Conservation (phyloP, 1,140 invertebrate genomes). For the Thaumetopoea pityocampa region DNA sequence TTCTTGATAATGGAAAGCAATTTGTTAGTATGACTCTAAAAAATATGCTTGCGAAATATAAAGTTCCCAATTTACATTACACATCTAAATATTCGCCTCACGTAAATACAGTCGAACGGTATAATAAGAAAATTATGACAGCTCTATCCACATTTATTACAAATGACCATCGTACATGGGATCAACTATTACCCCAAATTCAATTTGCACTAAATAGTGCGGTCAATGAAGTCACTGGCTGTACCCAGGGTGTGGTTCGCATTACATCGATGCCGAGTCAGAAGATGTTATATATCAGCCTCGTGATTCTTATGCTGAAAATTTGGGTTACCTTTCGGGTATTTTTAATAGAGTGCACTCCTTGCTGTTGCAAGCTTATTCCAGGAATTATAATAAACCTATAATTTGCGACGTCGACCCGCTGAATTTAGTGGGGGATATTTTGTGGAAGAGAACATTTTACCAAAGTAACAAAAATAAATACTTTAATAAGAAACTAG, state of each 20-base stretch:
- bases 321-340: slow-evolving; percentile 8
- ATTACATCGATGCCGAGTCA: slow-evolving; percentile 17
- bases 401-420: slow-evolving; percentile 13
- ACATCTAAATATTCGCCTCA: slow-evolving; percentile 18
- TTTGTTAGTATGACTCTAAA: slow-evolving; percentile 9
- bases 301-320: slow-evolving; percentile 19
- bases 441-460: slow-evolving; percentile 19
- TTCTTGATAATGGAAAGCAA: slow-evolving; percentile 20
- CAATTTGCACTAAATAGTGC: slow-evolving; percentile 22
- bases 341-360: slow-evolving; percentile 21
- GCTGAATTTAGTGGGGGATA: slow-evolving; percentile 21
- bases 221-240: slow-evolving; percentile 22
- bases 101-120: slow-evolving; percentile 6
- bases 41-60: slow-evolving; percentile 17
- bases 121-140: slow-evolving; percentile 14
- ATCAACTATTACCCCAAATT: slow-evolving; percentile 13
- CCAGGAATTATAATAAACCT: slow-evolving; percentile 4
- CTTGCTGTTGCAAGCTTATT: slow-evolving; percentile 9
- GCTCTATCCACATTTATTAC: slow-evolving; percentile 13
- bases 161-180: slow-evolving; percentile 17
- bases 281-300: slow-evolving; percentile 13
- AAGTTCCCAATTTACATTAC: slow-evolving; percentile 12
- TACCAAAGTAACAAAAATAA: slow-evolving; percentile 18
- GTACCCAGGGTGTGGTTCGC: slow-evolving; percentile 20
- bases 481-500: slow-evolving; percentile 19